Evolutionary conservation across 2,113 vertebrate genomes (phyloP).

Genomic region (Thalassarche chlororhynchos): DNA sequence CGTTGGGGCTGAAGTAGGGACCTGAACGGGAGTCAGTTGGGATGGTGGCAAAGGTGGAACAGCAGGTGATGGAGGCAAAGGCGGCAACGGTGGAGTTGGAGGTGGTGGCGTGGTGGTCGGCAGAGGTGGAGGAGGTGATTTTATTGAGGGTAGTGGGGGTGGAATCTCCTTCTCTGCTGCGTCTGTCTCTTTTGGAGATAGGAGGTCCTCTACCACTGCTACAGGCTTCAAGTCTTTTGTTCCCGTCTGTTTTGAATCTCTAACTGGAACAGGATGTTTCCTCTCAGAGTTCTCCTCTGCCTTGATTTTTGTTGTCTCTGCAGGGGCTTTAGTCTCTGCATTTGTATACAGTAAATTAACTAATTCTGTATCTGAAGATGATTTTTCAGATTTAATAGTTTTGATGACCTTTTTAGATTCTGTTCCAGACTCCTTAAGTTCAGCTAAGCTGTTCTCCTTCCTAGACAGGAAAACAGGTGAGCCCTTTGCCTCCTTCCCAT

Average conservation of each 20-base stretch:
- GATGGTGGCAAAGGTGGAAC: slow-evolving; percentile 69
- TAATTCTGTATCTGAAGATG: slow-evolving; percentile 66
- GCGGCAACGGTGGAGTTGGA: slow-evolving; percentile 74
- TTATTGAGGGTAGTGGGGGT: slow-evolving; percentile 74
- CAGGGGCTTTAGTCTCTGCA: slow-evolving; percentile 69
- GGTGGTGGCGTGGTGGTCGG: slow-evolving; percentile 79
- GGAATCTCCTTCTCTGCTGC: slow-evolving; percentile 72
- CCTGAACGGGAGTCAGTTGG: slow-evolving; percentile 51
- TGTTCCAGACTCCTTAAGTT: slow-evolving; percentile 64
- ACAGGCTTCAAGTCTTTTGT: slow-evolving; percentile 74
- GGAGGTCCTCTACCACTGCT: slow-evolving; percentile 68
- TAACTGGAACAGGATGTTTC: slow-evolving; percentile 60
- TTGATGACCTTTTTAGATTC: slow-evolving; percentile 77
- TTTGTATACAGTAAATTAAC: slow-evolving; percentile 21
- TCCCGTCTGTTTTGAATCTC: slow-evolving; percentile 72
- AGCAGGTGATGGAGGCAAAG: slow-evolving; percentile 74
- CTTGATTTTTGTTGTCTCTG: slow-evolving; percentile 66
- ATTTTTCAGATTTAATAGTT: slow-evolving; percentile 73
- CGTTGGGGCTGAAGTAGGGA: slow-evolving; percentile 60
- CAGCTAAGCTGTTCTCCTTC: slow-evolving; percentile 77
- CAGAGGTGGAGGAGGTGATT: slow-evolving; percentile 79
- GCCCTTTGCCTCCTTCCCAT: slow-evolving; percentile 76
- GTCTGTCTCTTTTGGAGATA: slow-evolving; percentile 74
- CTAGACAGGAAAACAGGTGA: slow-evolving; percentile 71
- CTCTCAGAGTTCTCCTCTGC: slow-evolving; percentile 77